These are phyloP conservation scores for Poecilia picta DNA, from an alignment of 2,797 vertebrate genomes.

Conservation along the genomic window DNA sequence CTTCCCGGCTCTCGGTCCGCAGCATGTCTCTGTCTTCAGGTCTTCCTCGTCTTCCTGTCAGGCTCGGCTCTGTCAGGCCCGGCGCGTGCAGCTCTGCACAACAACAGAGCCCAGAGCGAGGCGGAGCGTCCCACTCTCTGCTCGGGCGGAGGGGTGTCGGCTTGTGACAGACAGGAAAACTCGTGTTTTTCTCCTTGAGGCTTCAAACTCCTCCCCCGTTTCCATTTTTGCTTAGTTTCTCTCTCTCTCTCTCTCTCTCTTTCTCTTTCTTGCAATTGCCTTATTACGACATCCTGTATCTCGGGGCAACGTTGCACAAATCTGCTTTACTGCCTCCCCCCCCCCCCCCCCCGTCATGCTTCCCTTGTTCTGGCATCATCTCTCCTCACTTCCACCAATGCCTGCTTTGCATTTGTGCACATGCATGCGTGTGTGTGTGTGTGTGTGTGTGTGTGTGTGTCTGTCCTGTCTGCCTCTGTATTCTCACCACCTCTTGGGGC, in stretches of 20 bases:
- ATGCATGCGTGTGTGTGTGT: not conserved
- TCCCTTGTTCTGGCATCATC: conserved; percentile 39
- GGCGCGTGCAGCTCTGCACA: conserved; percentile 87
- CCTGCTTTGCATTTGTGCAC: conserved; percentile 40
- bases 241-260: conserved; percentile 32
- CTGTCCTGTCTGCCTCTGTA: conserved; percentile 17
- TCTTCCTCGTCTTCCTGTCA: conserved; percentile 60
- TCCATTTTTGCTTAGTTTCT: conserved; percentile 32
- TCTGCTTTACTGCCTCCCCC: conserved; percentile 33
- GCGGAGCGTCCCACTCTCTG: conserved; percentile 77
- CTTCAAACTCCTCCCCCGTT: conserved; percentile 44
- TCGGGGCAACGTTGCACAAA: conserved; percentile 79
- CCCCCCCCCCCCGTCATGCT: not conserved
- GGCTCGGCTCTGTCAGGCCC: conserved; percentile 75
- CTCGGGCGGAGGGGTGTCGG: conserved; percentile 67
- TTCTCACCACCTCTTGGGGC: conserved; percentile 57
- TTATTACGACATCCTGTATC: conserved; percentile 85
- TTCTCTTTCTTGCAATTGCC: conserved; percentile 58
- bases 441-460: conserved; percentile 1
- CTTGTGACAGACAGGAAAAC: conserved; percentile 49
- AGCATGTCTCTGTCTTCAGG: conserved; percentile 54
- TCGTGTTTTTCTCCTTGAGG: conserved; percentile 53
- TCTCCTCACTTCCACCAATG: conserved; percentile 49
- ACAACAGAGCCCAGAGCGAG: conserved; percentile 84
- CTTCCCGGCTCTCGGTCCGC: conserved; percentile 51